Conservation (phyloP, 2,113 vertebrate species). For the Himantopus leucocephalus region DNA sequence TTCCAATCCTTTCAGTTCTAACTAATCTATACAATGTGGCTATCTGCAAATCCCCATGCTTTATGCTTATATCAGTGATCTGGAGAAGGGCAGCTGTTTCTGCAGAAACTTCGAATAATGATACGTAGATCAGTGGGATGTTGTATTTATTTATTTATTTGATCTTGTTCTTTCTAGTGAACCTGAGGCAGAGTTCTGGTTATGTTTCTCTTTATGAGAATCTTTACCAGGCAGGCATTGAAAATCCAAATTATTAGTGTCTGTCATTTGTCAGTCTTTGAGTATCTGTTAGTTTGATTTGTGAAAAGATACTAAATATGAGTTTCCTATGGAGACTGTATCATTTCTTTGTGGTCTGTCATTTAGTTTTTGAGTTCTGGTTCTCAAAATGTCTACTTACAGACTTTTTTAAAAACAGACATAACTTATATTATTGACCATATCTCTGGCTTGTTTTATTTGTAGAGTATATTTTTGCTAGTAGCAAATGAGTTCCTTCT, state of each 20-base stretch:
- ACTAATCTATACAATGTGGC: not conserved
- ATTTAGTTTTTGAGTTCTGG: not conserved
- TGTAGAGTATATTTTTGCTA: not conserved
- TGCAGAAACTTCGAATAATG: not conserved
- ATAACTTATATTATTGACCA: not conserved
- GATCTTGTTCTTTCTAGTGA: not conserved
- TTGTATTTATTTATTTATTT: not conserved
- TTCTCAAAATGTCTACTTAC: not conserved
- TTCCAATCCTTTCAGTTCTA: not conserved
- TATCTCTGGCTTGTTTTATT: not conserved
- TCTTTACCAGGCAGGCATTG: not conserved
- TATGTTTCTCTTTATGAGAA: not conserved
- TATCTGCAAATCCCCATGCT: not conserved
- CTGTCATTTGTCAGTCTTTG: not conserved
- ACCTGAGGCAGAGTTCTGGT: not conserved
- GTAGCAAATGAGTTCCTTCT: not conserved
- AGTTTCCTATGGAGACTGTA: not conserved
- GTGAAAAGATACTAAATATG: not conserved
- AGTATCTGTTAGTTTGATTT: not conserved
- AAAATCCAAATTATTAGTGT: not conserved
- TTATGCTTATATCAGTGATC: not conserved
- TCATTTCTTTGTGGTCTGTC: not conserved
- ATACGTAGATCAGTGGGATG: not conserved
- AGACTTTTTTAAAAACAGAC: not conserved
- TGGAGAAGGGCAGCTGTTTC: not conserved